A percentile compares a stretch with the other conserved stretches of the same genome.
Conservation (phyloP, 1,140 invertebrate species). For the Muscidifurax raptorellus region DNA sequence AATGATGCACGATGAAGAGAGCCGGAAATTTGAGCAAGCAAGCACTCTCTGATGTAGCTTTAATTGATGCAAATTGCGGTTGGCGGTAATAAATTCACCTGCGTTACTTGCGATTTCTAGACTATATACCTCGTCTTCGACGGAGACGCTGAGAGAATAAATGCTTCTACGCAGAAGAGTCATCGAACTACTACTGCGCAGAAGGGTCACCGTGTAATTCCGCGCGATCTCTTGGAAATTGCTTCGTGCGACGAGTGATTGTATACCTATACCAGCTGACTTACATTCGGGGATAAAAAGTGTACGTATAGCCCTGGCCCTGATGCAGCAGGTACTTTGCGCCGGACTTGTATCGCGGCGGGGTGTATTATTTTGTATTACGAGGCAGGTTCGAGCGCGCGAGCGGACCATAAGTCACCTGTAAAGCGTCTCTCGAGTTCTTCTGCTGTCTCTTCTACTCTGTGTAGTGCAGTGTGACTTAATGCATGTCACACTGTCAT, state of each 20-base stretch:
- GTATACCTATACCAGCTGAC: background rate
- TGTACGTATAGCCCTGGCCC: no score
- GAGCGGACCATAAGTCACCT: background rate
- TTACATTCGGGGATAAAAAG: background rate
- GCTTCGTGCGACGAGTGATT: constrained; percentile 1
- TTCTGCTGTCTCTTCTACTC: background rate
- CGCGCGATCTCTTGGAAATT: background rate
- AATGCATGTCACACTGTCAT: background rate
- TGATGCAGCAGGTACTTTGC: no score
- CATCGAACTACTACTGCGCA: background rate
- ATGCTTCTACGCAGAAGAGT: background rate
- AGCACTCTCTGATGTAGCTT: background rate
- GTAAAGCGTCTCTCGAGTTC: background rate
- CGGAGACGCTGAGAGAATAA: background rate
- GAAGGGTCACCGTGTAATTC: background rate
- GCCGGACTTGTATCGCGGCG: no score
- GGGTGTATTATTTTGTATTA: background rate
- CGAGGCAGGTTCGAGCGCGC: background rate
- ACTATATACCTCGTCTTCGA: no score
- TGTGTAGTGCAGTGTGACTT: no score
- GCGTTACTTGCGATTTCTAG: background rate
- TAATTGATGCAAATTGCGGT: background rate
- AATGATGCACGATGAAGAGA: background rate
- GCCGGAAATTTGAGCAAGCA: background rate
- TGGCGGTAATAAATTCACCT: no score